Conservation (phyloP, 2,888 invertebrate genomes). For the Brachypterus glaber region DNA sequence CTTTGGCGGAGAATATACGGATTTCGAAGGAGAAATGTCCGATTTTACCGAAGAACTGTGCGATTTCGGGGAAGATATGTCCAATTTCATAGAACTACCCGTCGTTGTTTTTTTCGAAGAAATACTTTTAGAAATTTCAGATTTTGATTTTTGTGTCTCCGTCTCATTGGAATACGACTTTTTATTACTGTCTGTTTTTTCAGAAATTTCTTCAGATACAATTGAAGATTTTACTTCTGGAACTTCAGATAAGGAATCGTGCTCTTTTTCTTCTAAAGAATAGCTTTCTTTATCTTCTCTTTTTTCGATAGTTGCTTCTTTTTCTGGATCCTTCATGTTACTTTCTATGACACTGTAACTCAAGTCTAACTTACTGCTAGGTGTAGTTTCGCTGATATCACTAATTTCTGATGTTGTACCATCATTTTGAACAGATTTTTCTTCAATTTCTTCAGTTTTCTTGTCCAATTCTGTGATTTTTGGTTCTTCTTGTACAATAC, state of each 20-base stretch:
- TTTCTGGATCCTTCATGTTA: not conserved
- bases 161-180: not conserved
- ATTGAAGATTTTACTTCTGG: not conserved
- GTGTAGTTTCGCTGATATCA: not conserved
- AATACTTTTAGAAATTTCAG: not conserved
- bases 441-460: slow-evolving; percentile 1
- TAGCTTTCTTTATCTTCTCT: slow-evolving; percentile 14
- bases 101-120: not conserved
- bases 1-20: no score
- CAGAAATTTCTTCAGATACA: not conserved
- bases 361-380: slow-evolving; percentile 8
- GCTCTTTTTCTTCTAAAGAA: slow-evolving; percentile 20
- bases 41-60: no score
- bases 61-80: no score
- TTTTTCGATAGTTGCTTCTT: not conserved
- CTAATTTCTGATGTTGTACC: not conserved
- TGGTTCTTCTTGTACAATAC: not conserved
- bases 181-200: not conserved
- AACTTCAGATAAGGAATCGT: slow-evolving; percentile 10
- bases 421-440: not conserved
- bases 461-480: not conserved
- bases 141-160: not conserved
- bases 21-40: no score
- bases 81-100: no score
- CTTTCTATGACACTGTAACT: slow-evolving; percentile 5